Evolutionary conservation across 2,888 invertebrate genomes (phyloP).

Genomic region (Netelia melanura): DNA sequence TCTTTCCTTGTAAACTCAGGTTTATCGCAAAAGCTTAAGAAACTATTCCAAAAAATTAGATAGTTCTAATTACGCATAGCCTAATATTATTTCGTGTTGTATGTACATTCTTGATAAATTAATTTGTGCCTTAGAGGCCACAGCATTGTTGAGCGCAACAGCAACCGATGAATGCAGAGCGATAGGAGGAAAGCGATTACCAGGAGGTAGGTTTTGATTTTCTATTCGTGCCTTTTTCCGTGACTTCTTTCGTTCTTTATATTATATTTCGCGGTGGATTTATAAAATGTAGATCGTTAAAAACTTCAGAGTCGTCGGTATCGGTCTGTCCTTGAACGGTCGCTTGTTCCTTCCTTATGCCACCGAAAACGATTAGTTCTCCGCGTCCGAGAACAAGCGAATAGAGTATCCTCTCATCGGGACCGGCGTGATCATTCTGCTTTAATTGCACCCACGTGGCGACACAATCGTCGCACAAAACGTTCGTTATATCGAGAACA

Average conservation of each 20-base stretch:
- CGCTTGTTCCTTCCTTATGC: conserved; percentile 92
- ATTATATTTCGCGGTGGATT: conserved; percentile 80
- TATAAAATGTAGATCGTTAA: conserved; percentile 83
- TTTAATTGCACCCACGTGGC: conserved; percentile 91
- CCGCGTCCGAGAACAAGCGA: conserved; percentile 95
- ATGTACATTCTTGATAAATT: conserved; percentile 42
- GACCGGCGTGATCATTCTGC: conserved; percentile 89
- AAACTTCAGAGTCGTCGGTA: conserved; percentile 81
- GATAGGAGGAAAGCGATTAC: conserved; percentile 28
- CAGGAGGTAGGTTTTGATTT: conserved; percentile 17
- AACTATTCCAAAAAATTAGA: conserved; percentile 38
- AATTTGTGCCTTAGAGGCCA: conserved; percentile 12
- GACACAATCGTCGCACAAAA: conserved; percentile 88
- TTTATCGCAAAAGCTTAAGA: conserved; percentile 49
- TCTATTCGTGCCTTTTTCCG: conserved; percentile 4
- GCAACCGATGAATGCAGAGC: conserved; percentile 23
- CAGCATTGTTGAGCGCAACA: conserved; percentile 18
- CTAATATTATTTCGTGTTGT: conserved; percentile 42
- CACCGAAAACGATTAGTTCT: conserved; percentile 98
- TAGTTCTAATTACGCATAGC: not conserved
- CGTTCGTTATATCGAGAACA: conserved; percentile 93
- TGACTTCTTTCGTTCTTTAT: conserved; percentile 30
- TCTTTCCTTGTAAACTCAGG: conserved; percentile 25
- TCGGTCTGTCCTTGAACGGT: conserved; percentile 85
- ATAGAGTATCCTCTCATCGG: conserved; percentile 96